Base-by-base conservation (phyloP, 2,888 invertebrate species). In the Zaprionus lineosus region DNA sequence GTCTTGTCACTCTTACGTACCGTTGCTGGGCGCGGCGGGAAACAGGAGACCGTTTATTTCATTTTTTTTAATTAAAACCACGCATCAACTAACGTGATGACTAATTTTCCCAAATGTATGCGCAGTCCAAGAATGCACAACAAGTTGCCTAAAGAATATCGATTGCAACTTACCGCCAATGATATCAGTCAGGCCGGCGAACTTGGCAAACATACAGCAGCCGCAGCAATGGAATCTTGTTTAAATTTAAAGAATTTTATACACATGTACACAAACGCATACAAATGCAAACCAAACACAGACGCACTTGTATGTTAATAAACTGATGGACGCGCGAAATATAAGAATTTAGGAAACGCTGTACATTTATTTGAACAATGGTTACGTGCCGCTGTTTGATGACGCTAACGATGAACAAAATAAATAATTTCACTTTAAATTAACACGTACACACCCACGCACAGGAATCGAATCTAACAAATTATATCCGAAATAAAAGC, bases 21-120 rank as follows among this genome's bases (percentile, higher is more conserved):
- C 53, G 53, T 64, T 65, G 62, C 56, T 82, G 78, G 78, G 78
- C 71, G 78, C 79, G 78, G 78, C 81, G 76, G 81, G 81, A 76
- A 77, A 61, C 71, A 76, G 81, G 74, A 76, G 71, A 53, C 65
- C 46, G 69, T 61, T 59, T 57, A 65, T 72, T 57, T 58, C 56
- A 44, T 59, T 40, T 40, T 53, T 81, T 77, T 73, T 78, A 63
- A 82, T 73, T 77, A 72, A 77, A 70, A 24, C 47, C 66, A 60
- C 59, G 39, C 63, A 59, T 44, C 39, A 50, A 69, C 52, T 61
- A 64, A 40, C 14, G 36, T 19, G 76, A 83, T 78, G 83, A 83
- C 83, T 78, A 83, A 78, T 82, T 68, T 68, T 69, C 24, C 18
- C 34, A 40, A 53, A 37, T 44, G 48, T 40, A 59, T 28, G 26